These are phyloP conservation scores for Loripinus fragilis DNA, from an alignment of 2,888 invertebrate genomes.

Conservation along the genomic window DNA sequence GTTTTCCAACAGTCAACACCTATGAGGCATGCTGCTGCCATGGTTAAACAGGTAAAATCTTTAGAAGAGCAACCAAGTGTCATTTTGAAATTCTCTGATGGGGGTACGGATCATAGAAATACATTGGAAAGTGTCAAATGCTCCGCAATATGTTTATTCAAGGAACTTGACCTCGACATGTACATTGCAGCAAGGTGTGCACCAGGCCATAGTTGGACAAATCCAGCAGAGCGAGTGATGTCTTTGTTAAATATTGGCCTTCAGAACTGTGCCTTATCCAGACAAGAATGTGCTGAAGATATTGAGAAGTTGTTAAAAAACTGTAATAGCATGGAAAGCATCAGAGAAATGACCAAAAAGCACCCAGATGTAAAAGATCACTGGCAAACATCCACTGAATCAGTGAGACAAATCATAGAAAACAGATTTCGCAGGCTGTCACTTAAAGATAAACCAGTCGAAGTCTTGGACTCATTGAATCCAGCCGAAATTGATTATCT, in stretches of 20 bases:
- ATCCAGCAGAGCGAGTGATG: conserved; percentile 55
- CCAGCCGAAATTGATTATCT: conserved; percentile 34
- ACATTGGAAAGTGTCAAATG: conserved; percentile 46
- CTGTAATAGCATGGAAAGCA: conserved; percentile 24
- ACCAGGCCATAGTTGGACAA: conserved; percentile 48
- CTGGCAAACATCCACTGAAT: conserved; percentile 27
- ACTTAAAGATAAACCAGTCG: conserved; percentile 34
- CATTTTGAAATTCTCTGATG: conserved; percentile 49
- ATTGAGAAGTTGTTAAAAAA: conserved; percentile 13
- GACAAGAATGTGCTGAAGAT: conserved; percentile 4
- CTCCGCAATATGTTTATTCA: conserved; percentile 48
- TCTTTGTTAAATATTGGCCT: conserved; percentile 44
- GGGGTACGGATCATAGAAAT: conserved; percentile 27
- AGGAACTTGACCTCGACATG: conserved; percentile 49
- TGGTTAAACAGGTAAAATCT: neutral
- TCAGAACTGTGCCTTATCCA: conserved; percentile 31
- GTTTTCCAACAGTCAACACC: conserved; percentile 31
- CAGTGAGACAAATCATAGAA: neutral
- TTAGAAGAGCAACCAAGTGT: conserved; percentile 13
- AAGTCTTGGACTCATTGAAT: conserved; percentile 18
- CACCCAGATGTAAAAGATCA: conserved; percentile 16
- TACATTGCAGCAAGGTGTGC: conserved; percentile 45
- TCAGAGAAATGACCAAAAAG: neutral
- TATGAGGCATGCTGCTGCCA: conserved; percentile 34
- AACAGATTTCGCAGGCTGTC: conserved; percentile 29